phyloP scores from a whole-genome alignment of 2,888 invertebrate species.

The Dynastes grantii region DNA sequence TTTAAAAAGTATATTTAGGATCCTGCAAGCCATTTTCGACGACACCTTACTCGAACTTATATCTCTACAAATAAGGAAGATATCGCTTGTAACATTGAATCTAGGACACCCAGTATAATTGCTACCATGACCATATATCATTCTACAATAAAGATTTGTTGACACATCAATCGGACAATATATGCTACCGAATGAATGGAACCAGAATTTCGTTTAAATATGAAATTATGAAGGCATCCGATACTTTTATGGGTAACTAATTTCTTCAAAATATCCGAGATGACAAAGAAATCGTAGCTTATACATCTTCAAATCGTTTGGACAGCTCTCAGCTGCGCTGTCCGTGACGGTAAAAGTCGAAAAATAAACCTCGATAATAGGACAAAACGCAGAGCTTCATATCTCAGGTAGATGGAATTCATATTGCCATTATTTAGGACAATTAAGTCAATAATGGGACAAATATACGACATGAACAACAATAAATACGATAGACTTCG shows the following conservation, averaged over 20 bases:
- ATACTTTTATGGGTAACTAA: slow-evolving; percentile 48
- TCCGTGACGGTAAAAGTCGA: not conserved
- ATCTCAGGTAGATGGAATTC: slow-evolving; percentile 30
- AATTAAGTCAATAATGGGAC: slow-evolving; percentile 56
- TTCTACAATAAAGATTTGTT: slow-evolving; percentile 16
- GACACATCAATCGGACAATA: slow-evolving; percentile 29
- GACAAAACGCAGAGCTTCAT: not conserved
- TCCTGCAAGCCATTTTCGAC: too few species aligned
- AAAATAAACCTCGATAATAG: slow-evolving; percentile 17
- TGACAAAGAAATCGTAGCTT: slow-evolving; percentile 46
- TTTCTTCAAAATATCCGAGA: slow-evolving; percentile 20
- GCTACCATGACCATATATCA: slow-evolving; percentile 1
- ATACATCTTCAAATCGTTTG: slow-evolving; percentile 14
- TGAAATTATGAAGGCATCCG: slow-evolving; percentile 46
- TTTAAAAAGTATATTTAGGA: too few species aligned
- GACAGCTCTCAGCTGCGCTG: slow-evolving; percentile 40
- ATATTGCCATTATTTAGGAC: slow-evolving; percentile 48
- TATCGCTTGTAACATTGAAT: too few species aligned
- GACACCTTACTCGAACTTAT: too few species aligned
- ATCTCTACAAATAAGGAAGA: too few species aligned
- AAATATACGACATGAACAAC: slow-evolving; percentile 53
- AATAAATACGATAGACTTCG: slow-evolving; percentile 36
- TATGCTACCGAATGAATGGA: not conserved
- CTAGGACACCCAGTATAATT: too few species aligned
- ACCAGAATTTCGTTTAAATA: slow-evolving; percentile 37